Base-by-base conservation (phyloP, 2,888 invertebrate genomes). In the Drosophila falleni region DNA sequence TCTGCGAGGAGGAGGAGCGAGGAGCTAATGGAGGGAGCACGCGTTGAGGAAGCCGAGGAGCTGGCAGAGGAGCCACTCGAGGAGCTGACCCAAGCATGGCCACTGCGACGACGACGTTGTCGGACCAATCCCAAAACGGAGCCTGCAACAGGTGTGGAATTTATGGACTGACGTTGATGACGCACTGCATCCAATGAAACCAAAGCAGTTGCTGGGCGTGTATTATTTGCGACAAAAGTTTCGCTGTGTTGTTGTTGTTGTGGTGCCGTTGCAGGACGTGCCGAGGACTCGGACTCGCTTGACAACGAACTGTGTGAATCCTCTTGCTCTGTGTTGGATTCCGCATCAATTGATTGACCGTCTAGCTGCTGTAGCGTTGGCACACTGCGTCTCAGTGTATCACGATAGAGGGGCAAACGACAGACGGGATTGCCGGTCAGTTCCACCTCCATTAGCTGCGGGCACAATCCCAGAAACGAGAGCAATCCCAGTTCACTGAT, bases 361-460 rank as follows among this genome's bases (percentile, higher is more conserved):
- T 94, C 94, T 9, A 94, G 89, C 5, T 91, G 73, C 50, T 89
- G 86, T 11, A 94, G 78, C 1, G 91, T 89, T 5, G 93, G 91
- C 15, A 94, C 90, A 73, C 90, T 86, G 33, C 91, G 87, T 29
- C 91, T 86, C 5, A 94, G 79, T 4, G 90, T 90, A 16, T 86
- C 84, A 0, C 93, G 89, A 77, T 93, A 94, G 3, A 91, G 74
- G 0, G 79, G 73, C 26, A 89, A 72, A 37, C 88, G 82, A 1
- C 92, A 89, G 2, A 93, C 92, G 1, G 93, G 93, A 90, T 94
- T 94, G 13, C 93, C 93, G 31, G 93, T 91, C 54, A 95, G 89
- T 78, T 94, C 93, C 0, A 95, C 90, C 6, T 94, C 94, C 74
- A 93, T 93, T 44, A 95, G 78, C 78, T 94, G 94, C 53, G 94